These are phyloP conservation scores for Trachymyrmex cornetzi DNA, from an alignment of 1,140 invertebrate species.

Conservation along the genomic window DNA sequence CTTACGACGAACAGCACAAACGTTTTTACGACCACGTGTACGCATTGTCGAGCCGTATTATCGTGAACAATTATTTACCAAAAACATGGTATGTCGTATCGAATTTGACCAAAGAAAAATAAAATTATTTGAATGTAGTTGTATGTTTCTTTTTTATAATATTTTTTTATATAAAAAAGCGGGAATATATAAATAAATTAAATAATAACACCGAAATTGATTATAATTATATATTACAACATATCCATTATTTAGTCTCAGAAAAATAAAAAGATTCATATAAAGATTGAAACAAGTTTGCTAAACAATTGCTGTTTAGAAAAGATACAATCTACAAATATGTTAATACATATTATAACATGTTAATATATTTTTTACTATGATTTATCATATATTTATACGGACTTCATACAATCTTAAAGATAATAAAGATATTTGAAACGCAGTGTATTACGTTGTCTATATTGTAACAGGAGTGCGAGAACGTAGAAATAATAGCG, in stretches of 20 bases:
- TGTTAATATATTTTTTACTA: not conserved
- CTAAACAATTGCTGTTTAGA: not conserved
- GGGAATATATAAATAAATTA: constrained; percentile 2
- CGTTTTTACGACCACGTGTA: constrained; percentile 6
- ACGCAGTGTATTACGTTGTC: constrained; percentile 52
- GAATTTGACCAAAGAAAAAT: not conserved
- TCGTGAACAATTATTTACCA: not conserved
- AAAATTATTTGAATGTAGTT: not conserved
- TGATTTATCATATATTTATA: no score
- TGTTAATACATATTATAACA: no score
- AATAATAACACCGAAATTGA: not conserved
- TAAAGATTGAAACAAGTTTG: not conserved
- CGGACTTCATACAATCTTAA: not conserved
- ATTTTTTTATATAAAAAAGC: not conserved
- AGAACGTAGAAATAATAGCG: constrained; percentile 71
- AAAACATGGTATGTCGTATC: not conserved
- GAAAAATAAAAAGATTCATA: not conserved
- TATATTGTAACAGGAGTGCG: constrained; percentile 43
- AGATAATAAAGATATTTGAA: constrained; percentile 50
- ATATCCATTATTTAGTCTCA: not conserved
- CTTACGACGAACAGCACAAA: not conserved
- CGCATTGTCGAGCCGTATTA: not conserved
- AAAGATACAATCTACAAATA: not conserved
- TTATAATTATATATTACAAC: not conserved
- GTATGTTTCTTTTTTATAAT: not conserved